These are phyloP conservation scores for Hirundo rustica DNA, from an alignment of 2,797 vertebrate species.

Conservation along the genomic window DNA sequence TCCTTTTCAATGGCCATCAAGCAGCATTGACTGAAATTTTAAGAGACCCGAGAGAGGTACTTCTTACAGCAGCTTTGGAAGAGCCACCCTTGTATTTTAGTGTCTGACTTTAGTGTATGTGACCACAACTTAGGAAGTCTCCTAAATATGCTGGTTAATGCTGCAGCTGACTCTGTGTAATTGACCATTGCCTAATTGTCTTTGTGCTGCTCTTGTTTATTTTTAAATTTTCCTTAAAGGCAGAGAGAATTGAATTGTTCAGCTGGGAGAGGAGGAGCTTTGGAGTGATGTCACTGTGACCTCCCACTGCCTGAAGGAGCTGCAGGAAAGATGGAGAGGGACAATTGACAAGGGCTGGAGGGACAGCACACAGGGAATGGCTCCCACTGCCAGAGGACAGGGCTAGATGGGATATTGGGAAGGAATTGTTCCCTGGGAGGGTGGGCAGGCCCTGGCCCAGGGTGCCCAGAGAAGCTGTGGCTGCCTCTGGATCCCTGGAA, in stretches of 20 bases:
- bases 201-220: not conserved
- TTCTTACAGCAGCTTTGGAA: not conserved
- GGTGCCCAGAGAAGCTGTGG: not conserved
- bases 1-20: not conserved
- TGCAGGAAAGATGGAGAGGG: not conserved
- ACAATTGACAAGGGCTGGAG: not conserved
- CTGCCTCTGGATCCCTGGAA: not conserved
- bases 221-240: not conserved
- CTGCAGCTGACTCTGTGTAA: not conserved
- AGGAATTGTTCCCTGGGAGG: not conserved
- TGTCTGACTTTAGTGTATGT: not conserved
- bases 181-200: not conserved
- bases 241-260: not conserved
- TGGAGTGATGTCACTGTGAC: fast-evolving
- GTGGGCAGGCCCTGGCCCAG: not conserved
- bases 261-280: not conserved
- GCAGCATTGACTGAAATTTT: not conserved
- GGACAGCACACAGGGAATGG: not conserved
- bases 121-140: not conserved
- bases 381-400: not conserved
- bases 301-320: not conserved
- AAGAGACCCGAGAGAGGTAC: not conserved
- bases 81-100: not conserved
- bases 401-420: fast-evolving
- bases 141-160: not conserved